Base-by-base conservation (phyloP, 2,797 vertebrate species). In the Danionella dracula region DNA sequence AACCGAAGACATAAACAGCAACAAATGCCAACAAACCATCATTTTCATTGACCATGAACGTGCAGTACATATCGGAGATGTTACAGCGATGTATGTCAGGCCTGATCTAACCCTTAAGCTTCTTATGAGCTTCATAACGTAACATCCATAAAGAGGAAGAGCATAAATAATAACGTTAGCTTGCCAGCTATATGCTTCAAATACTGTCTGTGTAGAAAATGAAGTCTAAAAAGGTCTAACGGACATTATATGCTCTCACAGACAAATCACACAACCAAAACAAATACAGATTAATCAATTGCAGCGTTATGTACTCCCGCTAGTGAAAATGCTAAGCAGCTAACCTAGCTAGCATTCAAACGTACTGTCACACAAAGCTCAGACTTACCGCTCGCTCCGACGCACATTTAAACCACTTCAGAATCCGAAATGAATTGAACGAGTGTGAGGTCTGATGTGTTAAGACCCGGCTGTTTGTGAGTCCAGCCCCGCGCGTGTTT, bases 301-400 rank as follows among this genome's bases (percentile, higher is more conserved):
- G 27, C 59, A 27, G 23, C 23, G 23, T 27, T 27, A 46, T 61
- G 63, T n/a, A 32, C 45, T 32, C 42, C 54, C 57, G 70, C 23
- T 72, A 55, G 60, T 40, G 48, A 23, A 60, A 32, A 64, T 42
- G 53, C 71, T 66, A 53, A 40, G 48, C 44, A 29, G 68, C 66
- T 71, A 75, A 55, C 41, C 41, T 4, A 13, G 69, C 13, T 55
- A 54, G 44, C 51, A 45, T 48, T 37, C 15, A 12, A 55, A 35
- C 20, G 41, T 20, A 17, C n/a, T 54, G 35, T 54, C 49, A 35
- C 19, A 16, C 37, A 65, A 60, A 38, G 53, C 35, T 60, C 37
- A 48, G 32, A 77, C 83, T 83, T 78, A 81, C 81, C 80, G 54
- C 79, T 74, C 61, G 58, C 76, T 73, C 61, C 66, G 60, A 72